Evolutionary conservation across 2,888 invertebrate species (phyloP), one percentile per base, ranked within the genome.

Genomic region (Leptinotarsa tumamoca): DNA sequence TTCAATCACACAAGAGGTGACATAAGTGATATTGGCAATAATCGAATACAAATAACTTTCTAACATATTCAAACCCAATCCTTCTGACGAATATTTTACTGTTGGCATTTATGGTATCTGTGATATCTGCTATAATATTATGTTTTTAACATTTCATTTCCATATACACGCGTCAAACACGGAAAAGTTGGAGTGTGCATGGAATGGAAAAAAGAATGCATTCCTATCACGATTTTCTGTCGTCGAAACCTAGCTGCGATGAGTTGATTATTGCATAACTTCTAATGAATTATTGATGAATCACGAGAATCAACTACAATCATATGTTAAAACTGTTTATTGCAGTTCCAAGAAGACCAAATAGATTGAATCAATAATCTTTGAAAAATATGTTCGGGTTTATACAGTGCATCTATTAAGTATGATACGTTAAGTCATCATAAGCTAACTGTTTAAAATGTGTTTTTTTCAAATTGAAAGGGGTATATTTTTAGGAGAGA

Each of bases 1-100:
- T 33, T 33, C 33, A 43, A 63, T 43, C 27, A 4, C 43, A 10
- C 63, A 17, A 43, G 33, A n/a, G 63, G 43, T 63, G 63, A 63
- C 33, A 63, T 63, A 63, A 63, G 63, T 43, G 63, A 63, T 63
- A 63, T 63, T 63, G 63, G n/a, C 63, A 63, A 63, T 33, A 63
- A 33, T 63, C n/a, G n/a, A 33, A 33, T 7, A 7, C 15, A 63
- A 63, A 43, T 63, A 63, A 63, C 63, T 63, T 63, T 63, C 63
- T 63, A 63, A 63, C 18, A 52, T 58, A 58, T 58, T 23, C 58
- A 58, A 58, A 43, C 43, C 10, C 10, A 43, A 43, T 43, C 10
- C 13, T 43, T 43, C 43, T 3, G 43, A 10, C 3, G 10, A 21
- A 63, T 58, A 58, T 58, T 58, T 15, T 0, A 54, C 4, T 54